Percentiles rank a stretch among this genome's conserved stretches.
phyloP scores from a whole-genome alignment of 2,888 invertebrate genomes.

The Steinernema hermaphroditum region DNA sequence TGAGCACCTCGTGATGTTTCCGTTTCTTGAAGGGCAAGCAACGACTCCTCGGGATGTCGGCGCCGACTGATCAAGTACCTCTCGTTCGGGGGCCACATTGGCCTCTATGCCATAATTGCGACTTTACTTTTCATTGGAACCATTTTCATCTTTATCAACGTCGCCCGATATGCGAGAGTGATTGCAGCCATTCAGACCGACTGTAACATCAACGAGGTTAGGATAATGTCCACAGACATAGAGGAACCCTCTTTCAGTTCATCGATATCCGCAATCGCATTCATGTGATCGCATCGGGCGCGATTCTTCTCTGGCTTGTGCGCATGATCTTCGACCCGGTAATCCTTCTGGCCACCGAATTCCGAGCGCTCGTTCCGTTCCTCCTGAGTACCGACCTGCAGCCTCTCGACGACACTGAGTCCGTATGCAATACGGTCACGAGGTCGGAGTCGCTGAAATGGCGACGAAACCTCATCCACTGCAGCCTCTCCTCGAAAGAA shows the following conservation, averaged over 20 bases:
- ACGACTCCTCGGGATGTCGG: conserved; percentile 30
- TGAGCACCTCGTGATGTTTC: background rate
- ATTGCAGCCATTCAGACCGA: conserved; percentile 1
- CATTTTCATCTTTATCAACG: conserved; percentile 45
- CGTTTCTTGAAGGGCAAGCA: conserved; percentile 28
- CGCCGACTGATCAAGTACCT: conserved; percentile 41
- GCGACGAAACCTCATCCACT: conserved; percentile 41
- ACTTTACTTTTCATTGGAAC: conserved; percentile 46
- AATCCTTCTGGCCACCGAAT: conserved; percentile 46
- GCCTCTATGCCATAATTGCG: conserved; percentile 42
- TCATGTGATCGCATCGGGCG: conserved; percentile 51
- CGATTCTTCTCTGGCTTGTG: conserved; percentile 53
- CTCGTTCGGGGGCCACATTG: conserved; percentile 49
- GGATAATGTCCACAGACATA: too few relatives aligned
- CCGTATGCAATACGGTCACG: conserved; percentile 29
- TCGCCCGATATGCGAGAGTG: conserved; percentile 41
- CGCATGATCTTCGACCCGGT: conserved; percentile 52
- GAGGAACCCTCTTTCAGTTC: conserved; percentile 39
- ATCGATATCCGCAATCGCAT: conserved; percentile 48
- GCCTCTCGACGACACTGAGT: conserved; percentile 33
- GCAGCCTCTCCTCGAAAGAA: conserved; percentile 52
- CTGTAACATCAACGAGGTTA: conserved; percentile 33
- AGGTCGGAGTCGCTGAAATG: conserved; percentile 36
- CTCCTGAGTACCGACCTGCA: conserved; percentile 29
- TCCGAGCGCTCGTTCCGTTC: conserved; percentile 49